Base-by-base conservation (phyloP, 2,797 vertebrate species). In the Setipinna tenuifilis region DNA sequence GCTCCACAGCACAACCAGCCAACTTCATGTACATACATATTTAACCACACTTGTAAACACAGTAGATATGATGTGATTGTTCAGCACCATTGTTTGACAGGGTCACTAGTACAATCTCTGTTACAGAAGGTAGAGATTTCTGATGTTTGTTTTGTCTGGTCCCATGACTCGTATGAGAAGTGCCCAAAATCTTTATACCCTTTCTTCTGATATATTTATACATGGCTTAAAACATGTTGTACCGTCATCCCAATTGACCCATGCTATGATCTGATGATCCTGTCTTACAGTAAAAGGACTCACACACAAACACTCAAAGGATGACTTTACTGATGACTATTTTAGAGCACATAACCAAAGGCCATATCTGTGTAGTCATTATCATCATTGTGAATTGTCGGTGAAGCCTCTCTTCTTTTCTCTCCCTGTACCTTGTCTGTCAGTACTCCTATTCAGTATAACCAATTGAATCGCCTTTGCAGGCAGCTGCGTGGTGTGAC, bases 401-500 rank as follows among this genome's bases (percentile, higher is more conserved):
- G 6, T 71, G 35, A 44, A 31, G 71, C 35, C 9, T 44, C 28
- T 28, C 16, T 71, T 16, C 25, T 44, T 78, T 44, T 44, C 14
- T 44, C 44, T 16, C 35, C 21, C 16, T 78, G 31, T 19, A 5
- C 35, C 71, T 78, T 16, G 0, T 75, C 71, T 78, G 84, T 88
- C 84, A 89, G 16, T 58, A 9, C 17, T 16, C 11, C 58, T 68
- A 85, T 80, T 75, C 80, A 31, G 12, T 2, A 7, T 2, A 10
- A 9, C 81, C 44, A 54, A 5, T 61, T n/a, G 6, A 58, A 48
- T 10, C 3, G 54, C n/a, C 17, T 81, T 23, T 83, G 84, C 81
- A 85, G 41, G 88, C 86, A 75, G 62, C 17, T 44, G 41, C 25
- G 44, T n/a, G 58, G 48, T 86, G 84, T 86, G 86, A 88, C 57